phyloP scores from a whole-genome alignment of 1,140 invertebrate genomes.

The Eriosoma lanigerum region DNA sequence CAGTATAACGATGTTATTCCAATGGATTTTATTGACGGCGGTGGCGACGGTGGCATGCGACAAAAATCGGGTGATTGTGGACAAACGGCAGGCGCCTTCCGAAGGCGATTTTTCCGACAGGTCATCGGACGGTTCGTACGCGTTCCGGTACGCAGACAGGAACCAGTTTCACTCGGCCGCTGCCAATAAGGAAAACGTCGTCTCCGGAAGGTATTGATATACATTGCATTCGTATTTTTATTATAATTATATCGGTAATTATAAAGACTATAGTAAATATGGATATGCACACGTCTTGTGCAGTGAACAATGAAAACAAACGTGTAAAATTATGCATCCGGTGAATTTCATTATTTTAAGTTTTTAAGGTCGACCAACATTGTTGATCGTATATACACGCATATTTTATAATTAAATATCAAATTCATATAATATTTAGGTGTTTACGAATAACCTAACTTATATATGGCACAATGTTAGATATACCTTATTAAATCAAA shows the following conservation, averaged over 20 bases:
- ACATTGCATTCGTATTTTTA: background rate
- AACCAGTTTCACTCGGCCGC: conserved; percentile 56
- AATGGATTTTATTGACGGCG: background rate
- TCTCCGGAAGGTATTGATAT: conserved; percentile 55
- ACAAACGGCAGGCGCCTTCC: conserved; percentile 14
- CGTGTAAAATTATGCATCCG: background rate
- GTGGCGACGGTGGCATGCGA: background rate
- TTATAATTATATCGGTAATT: background rate
- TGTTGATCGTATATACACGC: too few relatives aligned
- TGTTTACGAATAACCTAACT: too few relatives aligned
- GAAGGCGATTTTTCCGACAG: conserved; percentile 36
- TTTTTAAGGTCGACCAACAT: background rate
- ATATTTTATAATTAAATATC: too few relatives aligned
- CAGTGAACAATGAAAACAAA: too few relatives aligned
- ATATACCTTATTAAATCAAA: too few relatives aligned
- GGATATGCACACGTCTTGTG: too few relatives aligned
- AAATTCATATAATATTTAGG: too few relatives aligned
- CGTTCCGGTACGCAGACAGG: conserved; percentile 56
- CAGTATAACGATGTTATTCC: background rate
- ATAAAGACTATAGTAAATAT: too few relatives aligned
- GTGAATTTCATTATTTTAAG: background rate
- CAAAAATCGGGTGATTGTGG: background rate
- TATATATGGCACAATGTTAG: too few relatives aligned
- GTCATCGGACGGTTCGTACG: conserved; percentile 55
- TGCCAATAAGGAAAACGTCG: conserved; percentile 56